phyloP scores from a whole-genome alignment of 2,888 invertebrate species.

The Athetis lepigone region DNA sequence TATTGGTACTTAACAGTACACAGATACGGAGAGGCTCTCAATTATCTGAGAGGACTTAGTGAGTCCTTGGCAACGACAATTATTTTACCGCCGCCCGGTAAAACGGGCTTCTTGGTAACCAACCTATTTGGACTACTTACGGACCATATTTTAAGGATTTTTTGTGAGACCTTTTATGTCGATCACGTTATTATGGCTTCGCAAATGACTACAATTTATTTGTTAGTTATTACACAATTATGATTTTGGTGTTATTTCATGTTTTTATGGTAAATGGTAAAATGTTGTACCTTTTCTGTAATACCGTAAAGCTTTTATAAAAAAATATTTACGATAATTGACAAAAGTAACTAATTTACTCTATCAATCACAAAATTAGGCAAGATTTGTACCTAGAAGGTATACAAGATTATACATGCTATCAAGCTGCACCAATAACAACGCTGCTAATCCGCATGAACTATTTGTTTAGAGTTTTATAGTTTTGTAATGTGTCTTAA shows the following conservation, averaged over 20 bases:
- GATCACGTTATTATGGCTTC: slow-evolving; percentile 49
- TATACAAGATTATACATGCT: too few relatives aligned
- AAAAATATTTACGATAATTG: not conserved
- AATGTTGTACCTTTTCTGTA: not conserved
- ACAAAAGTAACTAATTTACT: too few relatives aligned
- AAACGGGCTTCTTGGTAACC: slow-evolving; percentile 52
- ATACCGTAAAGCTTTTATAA: not conserved
- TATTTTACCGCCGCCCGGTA: slow-evolving; percentile 56
- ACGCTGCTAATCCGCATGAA: too few relatives aligned
- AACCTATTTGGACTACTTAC: slow-evolving; percentile 52
- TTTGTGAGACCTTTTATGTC: slow-evolving; percentile 39
- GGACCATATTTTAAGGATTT: slow-evolving; percentile 49
- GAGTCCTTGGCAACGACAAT: slow-evolving; percentile 55
- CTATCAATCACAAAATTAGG: too few relatives aligned
- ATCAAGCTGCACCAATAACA: too few relatives aligned
- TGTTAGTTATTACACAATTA: slow-evolving; percentile 35
- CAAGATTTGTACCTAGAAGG: too few relatives aligned
- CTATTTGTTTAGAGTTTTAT: too few relatives aligned
- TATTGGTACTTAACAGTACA: slow-evolving; percentile 45
- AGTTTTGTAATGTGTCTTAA: not conserved
- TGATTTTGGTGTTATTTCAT: slow-evolving; percentile 28
- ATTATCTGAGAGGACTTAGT: slow-evolving; percentile 56
- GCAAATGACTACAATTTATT: slow-evolving; percentile 47
- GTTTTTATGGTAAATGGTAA: slow-evolving; percentile 9
- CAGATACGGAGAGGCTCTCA: slow-evolving; percentile 49